Percentiles rank a stretch among this genome's conserved stretches.
These are phyloP conservation scores for Peromyscus eremicus DNA, from an alignment of 2,797 vertebrate species.

Conservation along the genomic window DNA sequence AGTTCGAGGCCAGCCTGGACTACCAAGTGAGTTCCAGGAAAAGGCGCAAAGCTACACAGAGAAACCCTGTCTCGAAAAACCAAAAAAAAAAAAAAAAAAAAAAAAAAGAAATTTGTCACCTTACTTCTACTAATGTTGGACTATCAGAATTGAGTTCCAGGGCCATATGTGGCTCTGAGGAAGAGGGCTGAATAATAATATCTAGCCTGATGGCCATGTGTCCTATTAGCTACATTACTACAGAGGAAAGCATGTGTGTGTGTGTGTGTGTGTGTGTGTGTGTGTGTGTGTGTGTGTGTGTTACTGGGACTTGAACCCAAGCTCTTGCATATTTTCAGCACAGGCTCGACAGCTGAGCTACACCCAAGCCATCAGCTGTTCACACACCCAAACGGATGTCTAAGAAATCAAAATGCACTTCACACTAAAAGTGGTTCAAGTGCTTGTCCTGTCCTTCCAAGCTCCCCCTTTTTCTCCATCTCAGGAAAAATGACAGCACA, in stretches of 20 bases:
- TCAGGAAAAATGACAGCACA: neutral
- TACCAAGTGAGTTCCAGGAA: no score
- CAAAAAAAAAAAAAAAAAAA: no score
- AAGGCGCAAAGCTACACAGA: no score
- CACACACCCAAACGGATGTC: neutral
- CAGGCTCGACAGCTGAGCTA: neutral
- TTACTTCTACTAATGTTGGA: neutral
- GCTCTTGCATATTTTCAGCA: neutral
- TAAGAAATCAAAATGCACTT: neutral
- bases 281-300: neutral
- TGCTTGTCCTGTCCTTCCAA: neutral
- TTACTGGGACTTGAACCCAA: neutral
- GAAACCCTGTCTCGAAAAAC: no score
- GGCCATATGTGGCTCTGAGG: neutral
- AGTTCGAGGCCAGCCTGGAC: no score
- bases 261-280: neutral
- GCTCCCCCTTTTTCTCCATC: neutral
- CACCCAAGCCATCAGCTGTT: neutral
- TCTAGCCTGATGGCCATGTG: neutral
- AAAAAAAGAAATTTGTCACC: neutral
- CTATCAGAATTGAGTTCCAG: neutral
- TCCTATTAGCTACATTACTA: neutral
- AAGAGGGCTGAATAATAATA: neutral
- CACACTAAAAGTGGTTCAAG: neutral
- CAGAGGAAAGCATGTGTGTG: neutral